Evolutionary conservation across 2,113 vertebrate species (phyloP).

Genomic region (Eulacestoma nigropectus): DNA sequence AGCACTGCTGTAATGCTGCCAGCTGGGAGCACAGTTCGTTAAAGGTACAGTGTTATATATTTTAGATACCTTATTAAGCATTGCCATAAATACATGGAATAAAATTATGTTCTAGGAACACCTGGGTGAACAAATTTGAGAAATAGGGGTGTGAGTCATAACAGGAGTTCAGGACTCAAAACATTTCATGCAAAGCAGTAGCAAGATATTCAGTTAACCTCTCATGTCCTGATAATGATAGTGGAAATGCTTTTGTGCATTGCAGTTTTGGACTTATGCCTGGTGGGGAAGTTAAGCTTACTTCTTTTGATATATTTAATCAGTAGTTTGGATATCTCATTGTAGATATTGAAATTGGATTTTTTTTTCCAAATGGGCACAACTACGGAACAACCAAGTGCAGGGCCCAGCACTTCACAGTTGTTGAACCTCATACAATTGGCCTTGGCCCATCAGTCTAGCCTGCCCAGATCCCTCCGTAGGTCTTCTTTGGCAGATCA

Average conservation of each 20-base stretch:
- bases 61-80: background rate
- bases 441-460: background rate
- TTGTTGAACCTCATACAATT: background rate
- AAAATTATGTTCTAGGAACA: background rate
- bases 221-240: background rate
- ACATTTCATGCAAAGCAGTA: background rate
- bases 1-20: background rate
- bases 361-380: background rate
- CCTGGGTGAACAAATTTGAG: background rate
- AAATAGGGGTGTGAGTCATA: conserved; percentile 5
- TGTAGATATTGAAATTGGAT: background rate
- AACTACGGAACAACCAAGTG: background rate
- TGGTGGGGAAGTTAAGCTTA: background rate
- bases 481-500: background rate
- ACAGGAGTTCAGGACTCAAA: background rate
- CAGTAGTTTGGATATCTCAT: background rate
- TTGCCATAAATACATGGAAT: background rate
- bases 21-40: background rate
- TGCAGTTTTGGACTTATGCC: background rate
- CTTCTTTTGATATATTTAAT: background rate
- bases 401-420: background rate
- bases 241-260: background rate
- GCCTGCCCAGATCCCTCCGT: background rate
- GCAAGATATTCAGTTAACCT: background rate
- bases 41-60: background rate